These are phyloP conservation scores for Eulithis testata DNA, from an alignment of 2,888 invertebrate species.

Conservation along the genomic window DNA sequence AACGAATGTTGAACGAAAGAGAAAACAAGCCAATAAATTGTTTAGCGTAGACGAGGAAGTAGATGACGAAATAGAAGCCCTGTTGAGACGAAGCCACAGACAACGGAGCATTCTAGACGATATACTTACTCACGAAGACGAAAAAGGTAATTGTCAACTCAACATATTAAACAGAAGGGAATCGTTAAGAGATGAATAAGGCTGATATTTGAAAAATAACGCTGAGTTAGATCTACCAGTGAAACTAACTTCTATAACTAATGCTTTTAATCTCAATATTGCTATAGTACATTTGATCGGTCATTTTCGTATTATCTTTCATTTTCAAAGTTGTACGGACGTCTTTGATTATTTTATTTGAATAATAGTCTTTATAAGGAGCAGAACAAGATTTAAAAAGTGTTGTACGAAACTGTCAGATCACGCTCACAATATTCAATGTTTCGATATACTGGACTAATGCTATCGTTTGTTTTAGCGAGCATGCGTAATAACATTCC, in stretches of 20 bases:
- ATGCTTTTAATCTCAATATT: constrained; percentile 61
- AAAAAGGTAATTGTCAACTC: constrained; percentile 80
- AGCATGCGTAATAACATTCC: constrained; percentile 85
- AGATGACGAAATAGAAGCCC: constrained; percentile 86
- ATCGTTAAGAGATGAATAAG: constrained; percentile 51
- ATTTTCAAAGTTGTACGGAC: too few relatives aligned
- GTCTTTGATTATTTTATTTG: too few relatives aligned
- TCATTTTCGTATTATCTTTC: too few relatives aligned
- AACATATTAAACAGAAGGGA: constrained; percentile 59
- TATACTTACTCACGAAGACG: constrained; percentile 86
- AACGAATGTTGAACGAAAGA: constrained; percentile 69
- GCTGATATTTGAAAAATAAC: constrained; percentile 72
- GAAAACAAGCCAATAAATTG: constrained; percentile 58
- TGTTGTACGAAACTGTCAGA: constrained; percentile 47
- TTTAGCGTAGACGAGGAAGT: constrained; percentile 79
- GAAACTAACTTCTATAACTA: constrained; percentile 56
- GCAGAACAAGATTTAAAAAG: not conserved
- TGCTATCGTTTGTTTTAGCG: constrained; percentile 82
- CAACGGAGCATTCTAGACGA: constrained; percentile 89
- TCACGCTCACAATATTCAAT: constrained; percentile 51
- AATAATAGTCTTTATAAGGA: not conserved
- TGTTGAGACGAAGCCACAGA: constrained; percentile 86
- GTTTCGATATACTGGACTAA: constrained; percentile 66
- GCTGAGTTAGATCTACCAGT: constrained; percentile 68
- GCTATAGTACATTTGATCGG: constrained; percentile 57